These are phyloP conservation scores for Ginglymostoma cirratum DNA, from an alignment of 2,113 vertebrate genomes.

Conservation along the genomic window DNA sequence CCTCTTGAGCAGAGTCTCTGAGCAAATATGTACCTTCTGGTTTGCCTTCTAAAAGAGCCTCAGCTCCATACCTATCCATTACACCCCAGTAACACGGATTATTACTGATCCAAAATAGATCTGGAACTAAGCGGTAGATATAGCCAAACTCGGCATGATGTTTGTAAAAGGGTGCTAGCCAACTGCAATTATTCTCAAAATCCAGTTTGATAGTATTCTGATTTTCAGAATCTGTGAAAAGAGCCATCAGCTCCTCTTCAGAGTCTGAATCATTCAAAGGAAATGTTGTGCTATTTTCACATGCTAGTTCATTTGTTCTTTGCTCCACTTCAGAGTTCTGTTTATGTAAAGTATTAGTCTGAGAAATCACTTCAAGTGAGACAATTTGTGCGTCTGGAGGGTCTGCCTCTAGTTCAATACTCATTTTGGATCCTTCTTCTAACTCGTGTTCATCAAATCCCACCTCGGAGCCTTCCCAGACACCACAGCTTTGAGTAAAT, in stretches of 20 bases:
- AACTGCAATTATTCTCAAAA: conserved; percentile 56
- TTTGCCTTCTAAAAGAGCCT: conserved; percentile 87
- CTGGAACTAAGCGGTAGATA: conserved; percentile 82
- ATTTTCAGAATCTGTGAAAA: conserved; percentile 62
- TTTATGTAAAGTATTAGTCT: conserved; percentile 22
- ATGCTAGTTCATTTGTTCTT: conserved; percentile 23
- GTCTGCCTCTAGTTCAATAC: conserved; percentile 41
- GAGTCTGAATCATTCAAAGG: conserved; percentile 69
- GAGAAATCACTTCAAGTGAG: conserved; percentile 49
- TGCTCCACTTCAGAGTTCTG: conserved; percentile 12
- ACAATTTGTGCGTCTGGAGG: conserved; percentile 52
- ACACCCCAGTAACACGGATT: conserved; percentile 94
- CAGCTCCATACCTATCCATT: conserved; percentile 86
- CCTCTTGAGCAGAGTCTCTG: conserved; percentile 88
- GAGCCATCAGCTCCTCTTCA: conserved; percentile 57
- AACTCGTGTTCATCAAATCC: conserved; percentile 48
- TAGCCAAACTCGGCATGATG: conserved; percentile 72
- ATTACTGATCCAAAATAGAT: conserved; percentile 93
- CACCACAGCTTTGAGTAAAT: conserved; percentile 52
- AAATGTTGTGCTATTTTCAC: not conserved
- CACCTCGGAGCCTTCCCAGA: conserved; percentile 54
- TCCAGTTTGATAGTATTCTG: conserved; percentile 71
- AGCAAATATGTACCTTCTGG: conserved; percentile 92
- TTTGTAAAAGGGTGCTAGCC: conserved; percentile 57
- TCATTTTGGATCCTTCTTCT: conserved; percentile 40